Base-by-base conservation (phyloP, 2,797 vertebrate genomes). In the Lutjanus campechanus region DNA sequence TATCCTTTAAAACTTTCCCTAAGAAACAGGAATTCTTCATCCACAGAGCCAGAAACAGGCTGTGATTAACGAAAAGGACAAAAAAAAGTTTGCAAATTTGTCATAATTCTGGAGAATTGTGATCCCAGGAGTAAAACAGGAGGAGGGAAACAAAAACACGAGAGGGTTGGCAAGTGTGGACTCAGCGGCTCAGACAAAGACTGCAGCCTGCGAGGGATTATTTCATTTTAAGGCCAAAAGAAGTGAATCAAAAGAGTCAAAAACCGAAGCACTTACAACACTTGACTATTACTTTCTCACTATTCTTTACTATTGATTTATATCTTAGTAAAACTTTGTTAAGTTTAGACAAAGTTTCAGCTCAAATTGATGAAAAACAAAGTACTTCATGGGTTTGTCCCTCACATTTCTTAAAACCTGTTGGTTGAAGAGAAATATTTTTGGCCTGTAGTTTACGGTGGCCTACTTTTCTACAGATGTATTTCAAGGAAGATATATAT, bases 401-500 rank as follows among this genome's bases (percentile, higher is more conserved):
- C 0, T 77, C 8, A 61, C 66, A 49, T 54, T 76, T 70, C 0
- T 51, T 64, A 41, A 71, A 60, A 68, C 59, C 16, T 67, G 56
- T 84, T 68, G 25, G 40, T 55, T 73, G 11, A 69, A 76, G 59
- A 73, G 3, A 49, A 70, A 70, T 84, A 69, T 79, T 36, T 84
- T 82, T 53, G 71, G 77, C 19, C 59, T 47, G 2, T 69, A 75
- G 63, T 71, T 87, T 82, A 12, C 64, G 6, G 8, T 19, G 60
- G 16, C 36, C 60, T 75, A n/a, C 76, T 90, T 91, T 92, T 90
- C 58, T 91, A 90, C 83, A 77, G 16, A 77, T 69, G 46, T 66
- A 44, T 86, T 91, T 88, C 67, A 77, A 81, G 72, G 20, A 72
- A 79, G 51, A 85, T 76, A 49, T 83, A 58, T 92, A 89, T 91